Percentiles rank a stretch among this genome's conserved stretches.
These are phyloP conservation scores for Patella depressa DNA, from an alignment of 2,888 invertebrate genomes.

Conservation along the genomic window DNA sequence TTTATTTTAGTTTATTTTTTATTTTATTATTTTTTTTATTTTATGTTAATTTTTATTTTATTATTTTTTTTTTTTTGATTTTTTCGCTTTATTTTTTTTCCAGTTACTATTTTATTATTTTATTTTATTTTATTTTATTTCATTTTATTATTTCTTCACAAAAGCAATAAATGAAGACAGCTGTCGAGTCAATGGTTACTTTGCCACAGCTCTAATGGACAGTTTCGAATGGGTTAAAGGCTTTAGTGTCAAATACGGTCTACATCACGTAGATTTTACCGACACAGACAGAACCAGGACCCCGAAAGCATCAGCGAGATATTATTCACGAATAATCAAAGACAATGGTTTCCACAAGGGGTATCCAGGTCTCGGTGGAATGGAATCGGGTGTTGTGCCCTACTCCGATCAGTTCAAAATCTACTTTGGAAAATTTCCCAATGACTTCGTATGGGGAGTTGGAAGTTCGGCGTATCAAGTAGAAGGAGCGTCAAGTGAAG, in stretches of 20 bases:
- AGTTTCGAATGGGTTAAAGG: constrained; percentile 86
- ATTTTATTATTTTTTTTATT: too few species aligned
- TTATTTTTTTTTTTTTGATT: too few species aligned
- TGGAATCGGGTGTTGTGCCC: constrained; percentile 36
- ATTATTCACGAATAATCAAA: constrained; percentile 47
- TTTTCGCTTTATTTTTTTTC: too few species aligned
- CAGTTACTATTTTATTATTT: too few species aligned
- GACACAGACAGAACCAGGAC: constrained; percentile 79
- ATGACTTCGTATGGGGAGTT: constrained; percentile 51
- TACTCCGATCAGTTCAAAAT: constrained; percentile 46
- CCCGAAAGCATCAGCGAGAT: constrained; percentile 76
- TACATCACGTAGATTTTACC: constrained; percentile 81
- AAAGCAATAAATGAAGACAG: constrained; percentile 45
- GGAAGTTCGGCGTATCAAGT: constrained; percentile 76
- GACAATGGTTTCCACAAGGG: constrained; percentile 45
- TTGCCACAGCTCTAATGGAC: constrained; percentile 86
- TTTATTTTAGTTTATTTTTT: too few species aligned
- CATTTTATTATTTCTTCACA: constrained; percentile 3
- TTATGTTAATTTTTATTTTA: too few species aligned
- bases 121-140: too few species aligned
- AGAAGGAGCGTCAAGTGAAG: constrained; percentile 77
- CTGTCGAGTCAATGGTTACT: constrained; percentile 75
- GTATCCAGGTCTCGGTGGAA: constrained; percentile 40
- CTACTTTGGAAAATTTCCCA: constrained; percentile 31
- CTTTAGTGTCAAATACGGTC: constrained; percentile 79